Evolutionary conservation across 2,888 invertebrate species (phyloP).

Genomic region (Stenchaetothrips biformis): DNA sequence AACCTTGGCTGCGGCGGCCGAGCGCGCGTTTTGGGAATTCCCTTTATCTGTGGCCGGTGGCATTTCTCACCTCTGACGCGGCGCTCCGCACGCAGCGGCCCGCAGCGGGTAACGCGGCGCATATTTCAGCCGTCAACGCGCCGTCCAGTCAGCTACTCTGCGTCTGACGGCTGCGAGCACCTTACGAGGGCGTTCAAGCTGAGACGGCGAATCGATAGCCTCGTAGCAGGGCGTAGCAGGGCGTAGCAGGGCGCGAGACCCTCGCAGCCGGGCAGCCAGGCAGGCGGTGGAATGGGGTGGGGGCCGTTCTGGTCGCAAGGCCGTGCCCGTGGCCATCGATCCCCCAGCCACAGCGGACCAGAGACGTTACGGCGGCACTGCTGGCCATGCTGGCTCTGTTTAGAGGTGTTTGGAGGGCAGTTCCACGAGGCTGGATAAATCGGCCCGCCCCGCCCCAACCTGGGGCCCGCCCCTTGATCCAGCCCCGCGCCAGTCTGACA

Average conservation of each 20-base stretch:
- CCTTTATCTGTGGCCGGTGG: too few relatives aligned
- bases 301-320: constrained; percentile 5
- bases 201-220: constrained; percentile 1
- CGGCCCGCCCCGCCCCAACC: neutral
- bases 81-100: too few relatives aligned
- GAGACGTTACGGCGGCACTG: neutral
- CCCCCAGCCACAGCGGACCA: neutral
- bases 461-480: too few relatives aligned
- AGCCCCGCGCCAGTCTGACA: too few relatives aligned
- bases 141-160: neutral
- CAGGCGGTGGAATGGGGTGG: neutral
- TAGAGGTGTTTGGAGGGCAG: constrained; percentile 3
- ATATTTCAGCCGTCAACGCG: neutral
- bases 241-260: neutral
- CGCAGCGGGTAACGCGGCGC: neutral
- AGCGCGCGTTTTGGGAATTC: too few relatives aligned
- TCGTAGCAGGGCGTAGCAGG: neutral
- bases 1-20: too few relatives aligned
- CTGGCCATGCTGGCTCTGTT: neutral
- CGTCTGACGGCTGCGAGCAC: neutral
- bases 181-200: neutral
- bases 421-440: neutral
- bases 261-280: neutral
- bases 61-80: too few relatives aligned
- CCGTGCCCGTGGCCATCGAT: constrained; percentile 11